A percentile compares a stretch with the other conserved stretches of the same genome.
Conservation (phyloP, 2,888 invertebrate species). For the Timandra comae region DNA sequence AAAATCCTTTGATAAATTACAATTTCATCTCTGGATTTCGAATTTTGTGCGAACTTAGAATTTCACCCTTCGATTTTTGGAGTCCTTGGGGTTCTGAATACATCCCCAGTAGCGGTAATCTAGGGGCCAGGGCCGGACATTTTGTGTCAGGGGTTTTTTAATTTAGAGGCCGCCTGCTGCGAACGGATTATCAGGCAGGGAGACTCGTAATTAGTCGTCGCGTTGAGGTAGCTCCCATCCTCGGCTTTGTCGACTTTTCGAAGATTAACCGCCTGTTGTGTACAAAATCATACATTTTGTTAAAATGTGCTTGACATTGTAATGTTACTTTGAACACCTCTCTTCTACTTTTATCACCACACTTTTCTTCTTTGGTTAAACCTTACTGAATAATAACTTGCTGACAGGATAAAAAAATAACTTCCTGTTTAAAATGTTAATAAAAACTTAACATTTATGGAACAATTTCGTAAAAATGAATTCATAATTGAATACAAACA, state of each 20-base stretch:
- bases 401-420: too few species aligned
- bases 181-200: slow-evolving; percentile 65
- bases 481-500: slow-evolving; percentile 17
- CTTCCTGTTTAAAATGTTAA: too few species aligned
- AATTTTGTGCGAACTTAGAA: slow-evolving; percentile 52
- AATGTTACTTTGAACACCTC: neutral
- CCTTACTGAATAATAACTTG: too few species aligned
- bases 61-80: slow-evolving; percentile 46
- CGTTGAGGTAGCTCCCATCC: slow-evolving; percentile 42
- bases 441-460: slow-evolving; percentile 2
- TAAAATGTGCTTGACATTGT: slow-evolving; percentile 13
- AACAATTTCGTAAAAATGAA: slow-evolving; percentile 10
- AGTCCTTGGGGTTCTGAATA: slow-evolving; percentile 28
- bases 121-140: slow-evolving; percentile 47
- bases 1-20: slow-evolving; percentile 76
- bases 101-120: slow-evolving; percentile 54
- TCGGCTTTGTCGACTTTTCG: slow-evolving; percentile 39
- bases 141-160: slow-evolving; percentile 62
- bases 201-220: slow-evolving; percentile 64
- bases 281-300: slow-evolving; percentile 17
- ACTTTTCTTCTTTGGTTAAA: neutral
- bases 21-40: slow-evolving; percentile 69
- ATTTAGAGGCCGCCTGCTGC: slow-evolving; percentile 70
- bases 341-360: neutral
- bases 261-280: slow-evolving; percentile 38